phyloP scores from a whole-genome alignment of 2,113 vertebrate genomes.

The Thermophis baileyi region DNA sequence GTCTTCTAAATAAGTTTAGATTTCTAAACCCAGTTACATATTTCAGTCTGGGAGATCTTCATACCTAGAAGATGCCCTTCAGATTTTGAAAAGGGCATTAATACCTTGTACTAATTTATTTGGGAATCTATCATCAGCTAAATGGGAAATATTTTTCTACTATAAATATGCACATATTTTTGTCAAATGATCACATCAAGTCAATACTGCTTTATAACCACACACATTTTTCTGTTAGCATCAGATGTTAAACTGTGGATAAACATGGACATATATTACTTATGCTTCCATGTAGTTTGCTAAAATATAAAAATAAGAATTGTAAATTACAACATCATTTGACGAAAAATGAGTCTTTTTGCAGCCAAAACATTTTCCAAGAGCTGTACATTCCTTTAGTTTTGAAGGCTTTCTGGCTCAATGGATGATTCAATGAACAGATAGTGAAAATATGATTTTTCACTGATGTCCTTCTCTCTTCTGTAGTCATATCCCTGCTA shows the following conservation, averaged over 20 bases:
- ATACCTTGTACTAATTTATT: neutral
- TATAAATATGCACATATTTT: neutral
- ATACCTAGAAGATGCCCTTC: neutral
- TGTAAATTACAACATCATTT: neutral
- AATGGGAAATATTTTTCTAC: neutral
- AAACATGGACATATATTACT: neutral
- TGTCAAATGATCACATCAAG: neutral
- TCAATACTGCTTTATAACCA: neutral
- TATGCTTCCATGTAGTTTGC: neutral
- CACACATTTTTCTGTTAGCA: neutral
- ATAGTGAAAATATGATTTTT: neutral
- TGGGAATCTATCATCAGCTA: neutral
- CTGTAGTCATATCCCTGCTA: neutral
- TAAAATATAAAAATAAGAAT: neutral
- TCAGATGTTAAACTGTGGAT: neutral
- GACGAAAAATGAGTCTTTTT: neutral
- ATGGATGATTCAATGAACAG: neutral
- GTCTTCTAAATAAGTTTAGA: neutral
- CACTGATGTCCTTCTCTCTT: neutral
- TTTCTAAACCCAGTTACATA: neutral
- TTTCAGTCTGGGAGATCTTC: neutral
- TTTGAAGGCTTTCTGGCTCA: neutral
- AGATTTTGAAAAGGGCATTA: neutral
- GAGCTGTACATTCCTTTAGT: neutral
- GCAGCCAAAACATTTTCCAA: neutral